Conservation (phyloP, 2,888 invertebrate species). For the Acrocyrtus sp. region DNA sequence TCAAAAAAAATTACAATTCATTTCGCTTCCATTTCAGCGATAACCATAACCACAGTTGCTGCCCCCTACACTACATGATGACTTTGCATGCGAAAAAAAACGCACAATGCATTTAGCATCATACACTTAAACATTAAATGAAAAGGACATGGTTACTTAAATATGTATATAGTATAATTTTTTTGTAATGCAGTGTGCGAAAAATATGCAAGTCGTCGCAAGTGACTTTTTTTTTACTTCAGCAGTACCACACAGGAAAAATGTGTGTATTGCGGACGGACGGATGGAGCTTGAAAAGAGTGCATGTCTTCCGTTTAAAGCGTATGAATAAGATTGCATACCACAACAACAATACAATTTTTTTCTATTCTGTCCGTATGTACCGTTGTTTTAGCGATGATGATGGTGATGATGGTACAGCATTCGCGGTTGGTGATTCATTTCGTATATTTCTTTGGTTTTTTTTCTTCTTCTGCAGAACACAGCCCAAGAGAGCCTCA, state of each 20-base stretch:
- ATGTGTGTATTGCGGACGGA: no score
- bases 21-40: background rate
- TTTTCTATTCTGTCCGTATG: background rate
- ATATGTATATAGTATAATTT: no score
- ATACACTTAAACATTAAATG: no score
- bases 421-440: background rate
- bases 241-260: no score
- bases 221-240: no score
- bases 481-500: background rate
- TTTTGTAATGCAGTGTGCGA: no score
- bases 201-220: no score
- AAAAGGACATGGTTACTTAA: no score
- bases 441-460: background rate
- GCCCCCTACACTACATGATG: background rate
- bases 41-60: background rate
- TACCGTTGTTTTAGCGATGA: background rate
- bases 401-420: background rate
- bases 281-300: no score
- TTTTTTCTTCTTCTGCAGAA: background rate
- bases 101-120: no score
- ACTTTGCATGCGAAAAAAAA: background rate
- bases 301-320: background rate
- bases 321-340: no score
- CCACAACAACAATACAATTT: no score
- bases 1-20: background rate